Base-by-base conservation (phyloP, 2,888 invertebrate genomes). In the Drosophila quinaria region DNA sequence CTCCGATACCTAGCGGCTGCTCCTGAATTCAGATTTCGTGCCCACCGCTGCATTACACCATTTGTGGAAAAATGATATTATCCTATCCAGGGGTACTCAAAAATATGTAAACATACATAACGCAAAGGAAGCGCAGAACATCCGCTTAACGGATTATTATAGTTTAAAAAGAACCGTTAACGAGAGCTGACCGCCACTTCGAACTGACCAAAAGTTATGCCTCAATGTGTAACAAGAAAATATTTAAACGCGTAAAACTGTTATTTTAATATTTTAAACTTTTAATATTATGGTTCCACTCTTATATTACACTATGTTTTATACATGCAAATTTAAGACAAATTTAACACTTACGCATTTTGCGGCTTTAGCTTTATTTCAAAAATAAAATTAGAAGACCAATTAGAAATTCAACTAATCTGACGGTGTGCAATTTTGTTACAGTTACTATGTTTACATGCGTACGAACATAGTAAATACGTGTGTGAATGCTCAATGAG, bases 331-430 rank as follows among this genome's bases (percentile, higher is more conserved):
- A 39, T 49, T 44, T 4, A 72, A 42, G 8, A 55, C 10, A 17
- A 51, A 37, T 22, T 35, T 9, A 54, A 54, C 39, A 76, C 75
- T 76, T 77, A 76, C 75, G 74, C 75, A 76, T 76, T 59, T 64
- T 77, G 35, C 13, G 8, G 56, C 5, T 52, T 56, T 47, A 13
- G 19, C 3, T 61, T 47, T 25, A 37, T 11, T 33, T 41, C 13
- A 17, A 67, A 11, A 41, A 37, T 35, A 33, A 59, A 37, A 22
- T 11, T 6, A 56, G 33, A 6, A 56, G 33, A 49, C 11, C 29
- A 25, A 61, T 15, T 22, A 70, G 37, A 35, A 41, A n/a, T 31
- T 33, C 25, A 29, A 42, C 25, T 35, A 6, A 9, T 51, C 58
- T 46, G n/a, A 42, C 29, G 39, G 29, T 51, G 41, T 55, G 41